Evolutionary conservation across 2,113 vertebrate genomes (phyloP).

Genomic region (Glaucidium brasilianum): DNA sequence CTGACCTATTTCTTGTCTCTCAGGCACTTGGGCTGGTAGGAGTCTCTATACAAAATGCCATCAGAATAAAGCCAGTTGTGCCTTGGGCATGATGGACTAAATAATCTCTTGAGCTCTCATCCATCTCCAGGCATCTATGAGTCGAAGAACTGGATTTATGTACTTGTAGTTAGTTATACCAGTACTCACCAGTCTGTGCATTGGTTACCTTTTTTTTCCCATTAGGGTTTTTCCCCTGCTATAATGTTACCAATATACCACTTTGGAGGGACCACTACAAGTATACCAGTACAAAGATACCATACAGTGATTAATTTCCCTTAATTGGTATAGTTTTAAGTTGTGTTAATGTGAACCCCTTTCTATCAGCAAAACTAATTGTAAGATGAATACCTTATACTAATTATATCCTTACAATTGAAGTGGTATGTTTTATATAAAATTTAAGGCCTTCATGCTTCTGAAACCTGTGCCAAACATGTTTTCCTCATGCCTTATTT

Average conservation of each 20-base stretch:
- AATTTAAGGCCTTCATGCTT: neutral
- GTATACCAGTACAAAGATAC: neutral
- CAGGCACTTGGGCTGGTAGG: neutral
- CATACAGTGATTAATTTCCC: neutral
- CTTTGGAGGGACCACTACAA: neutral
- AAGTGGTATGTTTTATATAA: neutral
- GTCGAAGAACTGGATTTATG: neutral
- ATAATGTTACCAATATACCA: neutral
- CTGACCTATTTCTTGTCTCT: neutral
- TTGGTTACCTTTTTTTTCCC: neutral
- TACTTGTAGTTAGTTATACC: neutral
- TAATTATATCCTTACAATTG: neutral
- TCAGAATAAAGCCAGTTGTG: neutral
- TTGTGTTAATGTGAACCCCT: neutral
- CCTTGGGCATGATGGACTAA: neutral
- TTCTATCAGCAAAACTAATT: neutral
- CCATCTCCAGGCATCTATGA: neutral
- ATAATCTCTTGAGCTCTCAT: neutral
- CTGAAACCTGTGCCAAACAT: neutral
- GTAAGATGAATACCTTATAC: neutral
- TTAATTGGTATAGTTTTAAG: neutral
- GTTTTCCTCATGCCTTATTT: neutral
- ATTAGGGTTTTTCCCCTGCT: neutral
- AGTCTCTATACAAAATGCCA: neutral
- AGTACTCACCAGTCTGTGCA: neutral